These are phyloP conservation scores for Nothoprocta perdicaria DNA, from an alignment of 2,113 vertebrate species.

Conservation along the genomic window DNA sequence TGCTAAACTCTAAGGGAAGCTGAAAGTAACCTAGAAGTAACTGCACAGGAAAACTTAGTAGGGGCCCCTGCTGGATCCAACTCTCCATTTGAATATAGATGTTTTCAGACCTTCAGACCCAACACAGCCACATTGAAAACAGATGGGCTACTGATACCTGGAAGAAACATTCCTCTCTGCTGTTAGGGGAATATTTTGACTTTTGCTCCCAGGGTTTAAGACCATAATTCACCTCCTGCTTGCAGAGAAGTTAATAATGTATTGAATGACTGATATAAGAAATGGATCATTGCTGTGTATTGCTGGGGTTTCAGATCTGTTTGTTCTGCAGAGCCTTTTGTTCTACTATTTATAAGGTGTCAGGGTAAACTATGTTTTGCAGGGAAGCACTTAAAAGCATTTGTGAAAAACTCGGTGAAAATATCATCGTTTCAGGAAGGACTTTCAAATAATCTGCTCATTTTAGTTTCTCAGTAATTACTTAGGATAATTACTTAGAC, in stretches of 20 bases:
- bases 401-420: background rate
- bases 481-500: background rate
- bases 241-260: slow-evolving; percentile 31
- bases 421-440: background rate
- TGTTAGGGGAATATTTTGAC: slow-evolving; percentile 11
- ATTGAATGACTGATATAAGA: slow-evolving; percentile 11
- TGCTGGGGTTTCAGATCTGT: slow-evolving; percentile 41
- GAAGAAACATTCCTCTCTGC: background rate
- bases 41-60: background rate
- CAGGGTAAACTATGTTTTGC: slow-evolving; percentile 40
- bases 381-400: background rate
- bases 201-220: background rate
- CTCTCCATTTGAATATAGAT: background rate
- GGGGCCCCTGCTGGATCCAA: background rate
- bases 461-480: background rate
- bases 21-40: background rate
- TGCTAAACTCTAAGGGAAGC: background rate
- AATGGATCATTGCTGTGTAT: slow-evolving; percentile 22
- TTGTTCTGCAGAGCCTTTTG: slow-evolving; percentile 47
- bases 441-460: background rate
- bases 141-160: background rate
- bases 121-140: background rate
- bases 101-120: background rate
- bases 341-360: slow-evolving; percentile 59
- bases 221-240: background rate